Evolutionary conservation across 2,797 vertebrate species (phyloP), one percentile per base, ranked within the genome.

Genomic region (Eospalax fontanierii): DNA sequence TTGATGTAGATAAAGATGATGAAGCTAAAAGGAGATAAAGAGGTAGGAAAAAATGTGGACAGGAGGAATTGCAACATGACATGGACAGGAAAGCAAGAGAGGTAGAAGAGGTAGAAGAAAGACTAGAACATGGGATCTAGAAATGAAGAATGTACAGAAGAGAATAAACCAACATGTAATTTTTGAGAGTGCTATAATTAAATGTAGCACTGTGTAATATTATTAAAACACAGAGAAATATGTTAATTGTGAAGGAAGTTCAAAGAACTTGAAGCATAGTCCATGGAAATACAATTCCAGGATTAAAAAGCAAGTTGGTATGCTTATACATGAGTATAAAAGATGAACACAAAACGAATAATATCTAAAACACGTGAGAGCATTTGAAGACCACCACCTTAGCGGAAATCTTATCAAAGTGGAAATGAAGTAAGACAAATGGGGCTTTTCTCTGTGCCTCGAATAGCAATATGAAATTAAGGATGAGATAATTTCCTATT

Each of bases 381-480:
- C 38, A 87, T 94, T 89, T 71, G 18, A 80, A 89, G 30, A 94
- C 38, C 38, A 80, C 95, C 14, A 78, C 19, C 40, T 79, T 11
- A 43, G 46, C 74, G 78, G 81, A 92, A 93, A 93, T 84, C 35
- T 38, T 78, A 89, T 86, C 35, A 87, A 90, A 84, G 57, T 40
- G 82, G 65, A 95, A 95, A 89, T 73, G 66, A 94, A 68, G 4
- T 83, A 82, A 61, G 38, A 73, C 12, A 94, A 89, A 89, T 33
- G n/a, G 63, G n/a, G 24, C 21, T 90, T 87, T 78, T 65, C 22
- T 94, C 43, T 85, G 24, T 82, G 80, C 7, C 89, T 96, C 79
- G 80, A 95, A 93, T 14, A 11, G 38, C 93, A 68, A 54, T 93
- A 57, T 50, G 46, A 94, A 96, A 96, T 97, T 96, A 97, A 95